Percentiles rank a stretch among this genome's conserved stretches.
phyloP scores from a whole-genome alignment of 2,888 invertebrate species.

The Labia minor region DNA sequence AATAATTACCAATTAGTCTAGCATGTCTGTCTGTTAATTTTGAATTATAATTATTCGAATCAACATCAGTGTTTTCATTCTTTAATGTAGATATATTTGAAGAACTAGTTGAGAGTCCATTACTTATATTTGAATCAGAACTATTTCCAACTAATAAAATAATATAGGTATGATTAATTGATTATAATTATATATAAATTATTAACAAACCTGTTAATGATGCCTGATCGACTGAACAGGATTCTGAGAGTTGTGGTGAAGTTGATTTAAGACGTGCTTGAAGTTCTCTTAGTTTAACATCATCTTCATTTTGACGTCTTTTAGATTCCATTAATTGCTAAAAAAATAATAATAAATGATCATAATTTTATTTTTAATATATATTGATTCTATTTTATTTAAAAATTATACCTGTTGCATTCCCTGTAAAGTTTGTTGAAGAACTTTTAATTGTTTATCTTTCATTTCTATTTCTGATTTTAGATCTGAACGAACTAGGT shows the following conservation, averaged over 20 bases:
- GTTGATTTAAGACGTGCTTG: constrained; percentile 37
- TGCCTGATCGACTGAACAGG: constrained; percentile 33
- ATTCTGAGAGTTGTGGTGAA: constrained; percentile 35
- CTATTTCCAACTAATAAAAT: background rate
- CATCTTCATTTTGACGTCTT: constrained; percentile 44
- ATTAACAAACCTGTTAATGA: background rate
- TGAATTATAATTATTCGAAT: constrained; percentile 22
- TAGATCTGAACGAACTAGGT: constrained; percentile 70
- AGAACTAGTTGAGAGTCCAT: background rate
- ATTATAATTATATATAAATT: no score
- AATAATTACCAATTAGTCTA: constrained; percentile 53
- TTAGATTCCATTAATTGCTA: constrained; percentile 46
- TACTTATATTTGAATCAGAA: background rate
- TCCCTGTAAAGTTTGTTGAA: constrained; percentile 53
- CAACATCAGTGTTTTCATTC: background rate
- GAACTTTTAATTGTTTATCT: constrained; percentile 68
- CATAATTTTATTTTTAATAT: background rate
- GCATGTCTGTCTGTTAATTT: constrained; percentile 51
- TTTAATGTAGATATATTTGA: background rate
- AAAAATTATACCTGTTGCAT: constrained; percentile 40
- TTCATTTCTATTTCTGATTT: constrained; percentile 69
- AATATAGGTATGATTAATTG: no score
- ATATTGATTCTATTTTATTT: background rate
- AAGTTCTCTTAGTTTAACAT: constrained; percentile 43
- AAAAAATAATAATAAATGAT: constrained; percentile 17